Conservation (phyloP, 2,888 invertebrate species). For the Apotomis betuletana region DNA sequence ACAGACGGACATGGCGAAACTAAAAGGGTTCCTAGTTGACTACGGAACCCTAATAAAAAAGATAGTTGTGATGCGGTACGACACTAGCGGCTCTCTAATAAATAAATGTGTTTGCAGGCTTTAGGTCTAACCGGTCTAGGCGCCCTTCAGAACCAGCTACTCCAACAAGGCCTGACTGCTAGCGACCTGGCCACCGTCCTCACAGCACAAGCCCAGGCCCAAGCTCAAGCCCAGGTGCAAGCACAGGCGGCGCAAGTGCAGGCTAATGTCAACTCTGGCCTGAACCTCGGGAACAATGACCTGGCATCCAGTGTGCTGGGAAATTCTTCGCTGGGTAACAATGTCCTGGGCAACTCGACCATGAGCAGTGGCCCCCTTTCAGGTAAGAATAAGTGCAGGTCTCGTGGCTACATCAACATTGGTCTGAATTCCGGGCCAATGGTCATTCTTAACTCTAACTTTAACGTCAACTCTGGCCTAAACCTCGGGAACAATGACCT, state of each 20-base stretch:
- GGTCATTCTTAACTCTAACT: too few species aligned
- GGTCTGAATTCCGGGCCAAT: too few species aligned
- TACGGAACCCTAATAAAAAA: too few species aligned
- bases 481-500: slow-evolving; percentile 61
- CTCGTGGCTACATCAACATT: too few species aligned
- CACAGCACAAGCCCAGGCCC: slow-evolving; percentile 61
- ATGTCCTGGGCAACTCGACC: slow-evolving; percentile 60
- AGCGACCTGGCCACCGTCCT: slow-evolving; percentile 73
- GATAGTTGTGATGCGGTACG: too few species aligned
- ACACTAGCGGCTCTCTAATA: neutral
- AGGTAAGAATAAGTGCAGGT: slow-evolving; percentile 53
- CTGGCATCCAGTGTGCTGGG: slow-evolving; percentile 56
- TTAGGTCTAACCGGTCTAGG: slow-evolving; percentile 75
- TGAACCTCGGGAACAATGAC: slow-evolving; percentile 62
- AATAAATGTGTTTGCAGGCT: slow-evolving; percentile 60
- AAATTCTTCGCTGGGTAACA: slow-evolving; percentile 56
- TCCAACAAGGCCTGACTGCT: slow-evolving; percentile 79
- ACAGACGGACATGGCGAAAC: too few species aligned
- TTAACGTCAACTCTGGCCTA: slow-evolving; percentile 61
- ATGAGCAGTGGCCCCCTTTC: slow-evolving; percentile 72
- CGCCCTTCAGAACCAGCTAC: slow-evolving; percentile 76
- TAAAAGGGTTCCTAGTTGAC: too few species aligned
- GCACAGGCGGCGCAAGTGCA: slow-evolving; percentile 60
- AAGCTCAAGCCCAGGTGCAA: slow-evolving; percentile 32
- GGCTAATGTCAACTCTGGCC: slow-evolving; percentile 59